These are phyloP conservation scores for Hystrix cristata DNA, from an alignment of 2,113 vertebrate species.

Conservation along the genomic window DNA sequence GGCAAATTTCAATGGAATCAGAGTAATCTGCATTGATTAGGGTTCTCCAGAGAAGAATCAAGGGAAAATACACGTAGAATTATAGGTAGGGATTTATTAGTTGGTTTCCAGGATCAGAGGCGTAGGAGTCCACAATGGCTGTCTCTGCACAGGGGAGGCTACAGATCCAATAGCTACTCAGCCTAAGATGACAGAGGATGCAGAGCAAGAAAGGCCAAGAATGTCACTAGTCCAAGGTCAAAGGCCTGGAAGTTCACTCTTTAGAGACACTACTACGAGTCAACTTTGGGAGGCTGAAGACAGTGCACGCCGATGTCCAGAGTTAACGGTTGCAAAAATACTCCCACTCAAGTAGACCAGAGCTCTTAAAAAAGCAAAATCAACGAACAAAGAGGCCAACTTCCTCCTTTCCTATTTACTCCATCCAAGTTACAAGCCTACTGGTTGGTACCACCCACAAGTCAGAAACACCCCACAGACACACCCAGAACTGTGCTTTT, in stretches of 20 bases:
- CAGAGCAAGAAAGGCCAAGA: neutral
- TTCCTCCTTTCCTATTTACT: neutral
- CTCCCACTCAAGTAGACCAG: neutral
- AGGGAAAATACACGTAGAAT: neutral
- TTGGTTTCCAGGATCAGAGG: neutral
- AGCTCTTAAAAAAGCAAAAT: neutral
- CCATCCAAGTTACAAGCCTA: neutral
- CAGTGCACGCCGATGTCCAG: neutral
- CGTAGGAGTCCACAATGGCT: neutral
- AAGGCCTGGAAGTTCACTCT: neutral
- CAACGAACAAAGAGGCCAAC: neutral
- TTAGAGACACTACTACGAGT: neutral
- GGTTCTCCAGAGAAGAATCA: neutral
- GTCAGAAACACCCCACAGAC: neutral
- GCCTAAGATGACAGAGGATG: neutral
- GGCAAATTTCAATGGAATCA: neutral
- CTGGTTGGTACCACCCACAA: neutral
- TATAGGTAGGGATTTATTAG: neutral
- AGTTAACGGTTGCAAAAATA: neutral
- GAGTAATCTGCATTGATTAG: neutral
- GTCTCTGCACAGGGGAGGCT: neutral
- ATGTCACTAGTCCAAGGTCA: neutral
- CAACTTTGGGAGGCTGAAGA: neutral
- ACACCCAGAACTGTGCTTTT: neutral
- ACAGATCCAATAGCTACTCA: neutral